Base-by-base conservation (phyloP, 2,888 invertebrate genomes). In the Artemia sp. region DNA sequence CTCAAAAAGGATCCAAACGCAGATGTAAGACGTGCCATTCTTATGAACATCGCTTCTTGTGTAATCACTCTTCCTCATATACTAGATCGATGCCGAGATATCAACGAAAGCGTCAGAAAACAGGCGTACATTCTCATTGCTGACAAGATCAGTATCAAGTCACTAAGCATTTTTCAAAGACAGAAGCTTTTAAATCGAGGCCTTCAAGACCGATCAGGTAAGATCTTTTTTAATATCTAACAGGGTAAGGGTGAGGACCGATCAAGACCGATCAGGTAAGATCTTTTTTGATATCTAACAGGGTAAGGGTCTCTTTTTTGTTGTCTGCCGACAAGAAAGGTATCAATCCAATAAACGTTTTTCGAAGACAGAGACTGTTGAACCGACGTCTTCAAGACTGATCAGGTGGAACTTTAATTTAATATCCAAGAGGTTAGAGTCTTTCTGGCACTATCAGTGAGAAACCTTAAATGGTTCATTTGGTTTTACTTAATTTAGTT, bases 1-100 rank as follows among this genome's bases (percentile, higher is more conserved):
- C 81, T 89, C 78, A 81, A 83, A 72, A 83, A 83, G 71, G 92
- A 93, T 78, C 87, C 88, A 0, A 86, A 85, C 73, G 80, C 86
- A n/a, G 86, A 86, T 68, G 90, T 91, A 0, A 77, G 80, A 74
- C 82, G 84, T 75, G 85, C 87, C 0, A 84, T 89, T 72, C 81
- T 92, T 58, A 83, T 84, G 75, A 84, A 84, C 67, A 86, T 92
- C 77, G 90, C 87, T 0, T 84, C 87, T 51, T 86, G 86, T 74
- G 83, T 83, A 66, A 81, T 83, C 66, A 88, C 89, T 5, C 81
- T 92, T 2, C 83, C 84, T 0, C 83, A 83, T 72, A 85, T 91
- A 51, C 75, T 92, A 68, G 84, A 84, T 72, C 82, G 90, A 2
- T 82, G 88, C 0, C 83, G 86, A 75, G 93, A 93, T 78, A 83